Conservation (phyloP, 2,797 vertebrate species). For the Peromyscus melanophrys region DNA sequence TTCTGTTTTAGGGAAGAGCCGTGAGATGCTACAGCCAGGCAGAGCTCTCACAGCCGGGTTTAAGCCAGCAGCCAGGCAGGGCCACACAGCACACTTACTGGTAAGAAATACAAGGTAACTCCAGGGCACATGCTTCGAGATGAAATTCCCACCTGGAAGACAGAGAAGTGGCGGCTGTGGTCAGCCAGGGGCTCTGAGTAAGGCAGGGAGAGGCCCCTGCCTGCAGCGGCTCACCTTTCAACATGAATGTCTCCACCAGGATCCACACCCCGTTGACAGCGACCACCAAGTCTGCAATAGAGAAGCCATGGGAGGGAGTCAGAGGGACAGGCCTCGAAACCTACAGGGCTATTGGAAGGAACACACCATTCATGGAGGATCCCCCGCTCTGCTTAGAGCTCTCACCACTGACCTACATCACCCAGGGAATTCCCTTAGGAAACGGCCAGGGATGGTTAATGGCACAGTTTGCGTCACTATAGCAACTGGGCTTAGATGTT, state of each 20-base stretch:
- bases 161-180: background rate
- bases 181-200: rapidly evolving
- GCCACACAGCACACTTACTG: constrained; percentile 90
- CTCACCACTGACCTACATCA: background rate
- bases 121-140: constrained; percentile 95
- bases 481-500: background rate
- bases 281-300: constrained; percentile 94
- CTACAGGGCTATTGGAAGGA: background rate
- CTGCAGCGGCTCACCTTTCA: constrained; percentile 91
- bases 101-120: constrained; percentile 98
- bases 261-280: constrained; percentile 98
- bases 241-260: constrained; percentile 96
- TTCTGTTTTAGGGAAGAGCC: background rate
- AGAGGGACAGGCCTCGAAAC: no score
- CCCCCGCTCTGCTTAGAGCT: background rate
- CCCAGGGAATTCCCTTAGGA: background rate
- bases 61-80: background rate
- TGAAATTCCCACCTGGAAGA: constrained; percentile 94
- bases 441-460: background rate
- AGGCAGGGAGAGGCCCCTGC: rapidly evolving
- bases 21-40: rapidly evolving
- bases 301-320: background rate
- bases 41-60: background rate
- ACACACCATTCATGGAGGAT: rapidly evolving
- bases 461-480: background rate